Evolutionary conservation across 2,888 invertebrate genomes (phyloP), one percentile per base, ranked within the genome.

Genomic region (Lycophotia porphyrea): DNA sequence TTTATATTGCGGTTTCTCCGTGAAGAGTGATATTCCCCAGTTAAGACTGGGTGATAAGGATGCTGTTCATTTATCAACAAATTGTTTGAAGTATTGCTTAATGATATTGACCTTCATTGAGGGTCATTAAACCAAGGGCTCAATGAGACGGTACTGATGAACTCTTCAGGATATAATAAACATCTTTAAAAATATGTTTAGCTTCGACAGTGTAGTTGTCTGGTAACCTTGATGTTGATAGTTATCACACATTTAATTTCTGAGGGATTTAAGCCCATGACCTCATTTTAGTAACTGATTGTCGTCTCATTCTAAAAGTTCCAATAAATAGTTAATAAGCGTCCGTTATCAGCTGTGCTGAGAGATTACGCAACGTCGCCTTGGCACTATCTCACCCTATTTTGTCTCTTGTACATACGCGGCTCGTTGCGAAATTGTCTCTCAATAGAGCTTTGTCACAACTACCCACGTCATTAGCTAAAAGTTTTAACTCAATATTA

Each of bases 281-380:
- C 74, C 70, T 74, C 52, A 71, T 64, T 69, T 67, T 47, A 47
- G 21, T 71, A 58, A 71, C 27, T 71, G 75, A 80, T 77, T 77
- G 60, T 66, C 55, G 27, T 70, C 49, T 52, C 42, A 66, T 84
- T 71, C 44, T 63, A 81, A 79, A 78, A 82, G 76, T 74, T 81
- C 64, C 64, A 84, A 78, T 78, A 74, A 81, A 70, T 82, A 79
- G 78, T 79, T 74, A 78, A 78, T 66, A 66, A 79, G 64, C 73
- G 73, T 67, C 73, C 39, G 78, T 86, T 87, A 87, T 87, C 87
- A 78, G 75, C 47, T 24, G 52, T 36, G 61, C 36, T 44, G 52
- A 65, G 80, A 74, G 64, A 80, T 86, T 86, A 87, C 84, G 83
- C 80, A 82, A 88, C 36, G 42, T 82, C 61, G 78, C 78, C 81